A percentile compares a stretch with the other conserved stretches of the same genome.
These are phyloP conservation scores for Chymomyza procnemis DNA, from an alignment of 2,888 invertebrate species.

Conservation along the genomic window DNA sequence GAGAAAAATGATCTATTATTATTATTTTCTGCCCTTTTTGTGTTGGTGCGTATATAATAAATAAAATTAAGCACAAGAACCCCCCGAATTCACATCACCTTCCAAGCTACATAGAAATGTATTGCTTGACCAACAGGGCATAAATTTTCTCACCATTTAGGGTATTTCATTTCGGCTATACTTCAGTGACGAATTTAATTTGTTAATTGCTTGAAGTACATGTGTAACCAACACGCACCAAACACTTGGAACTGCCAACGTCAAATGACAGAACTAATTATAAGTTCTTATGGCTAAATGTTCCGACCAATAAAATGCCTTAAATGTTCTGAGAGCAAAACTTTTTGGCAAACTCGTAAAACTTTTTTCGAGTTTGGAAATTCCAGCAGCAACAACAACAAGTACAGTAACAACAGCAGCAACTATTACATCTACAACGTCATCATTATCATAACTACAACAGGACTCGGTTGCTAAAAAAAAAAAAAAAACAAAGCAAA, in stretches of 20 bases:
- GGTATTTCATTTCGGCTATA: neutral
- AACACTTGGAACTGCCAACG: neutral
- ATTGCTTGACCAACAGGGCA: no score
- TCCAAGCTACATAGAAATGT: no score
- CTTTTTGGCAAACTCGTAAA: constrained; percentile 17
- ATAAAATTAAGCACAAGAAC: no score
- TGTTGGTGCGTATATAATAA: no score
- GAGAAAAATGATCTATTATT: no score
- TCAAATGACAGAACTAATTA: constrained; percentile 25
- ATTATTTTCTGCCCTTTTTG: no score
- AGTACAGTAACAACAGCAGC: neutral
- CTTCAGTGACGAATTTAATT: neutral
- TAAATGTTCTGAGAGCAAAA: constrained; percentile 28
- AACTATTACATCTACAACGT: constrained; percentile 19
- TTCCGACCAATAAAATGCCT: constrained; percentile 7
- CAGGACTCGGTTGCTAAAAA: constrained; percentile 44
- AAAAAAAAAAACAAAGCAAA: constrained; percentile 52
- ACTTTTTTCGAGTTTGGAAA: constrained; percentile 16
- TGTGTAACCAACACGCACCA: neutral
- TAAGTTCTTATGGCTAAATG: constrained; percentile 45
- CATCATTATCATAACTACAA: constrained; percentile 47
- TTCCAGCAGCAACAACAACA: constrained; percentile 15
- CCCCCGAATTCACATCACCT: no score
- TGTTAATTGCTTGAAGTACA: neutral
- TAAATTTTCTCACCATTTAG: no score